Base-by-base conservation (phyloP, 2,113 vertebrate species). In the Oceanodroma tethys region DNA sequence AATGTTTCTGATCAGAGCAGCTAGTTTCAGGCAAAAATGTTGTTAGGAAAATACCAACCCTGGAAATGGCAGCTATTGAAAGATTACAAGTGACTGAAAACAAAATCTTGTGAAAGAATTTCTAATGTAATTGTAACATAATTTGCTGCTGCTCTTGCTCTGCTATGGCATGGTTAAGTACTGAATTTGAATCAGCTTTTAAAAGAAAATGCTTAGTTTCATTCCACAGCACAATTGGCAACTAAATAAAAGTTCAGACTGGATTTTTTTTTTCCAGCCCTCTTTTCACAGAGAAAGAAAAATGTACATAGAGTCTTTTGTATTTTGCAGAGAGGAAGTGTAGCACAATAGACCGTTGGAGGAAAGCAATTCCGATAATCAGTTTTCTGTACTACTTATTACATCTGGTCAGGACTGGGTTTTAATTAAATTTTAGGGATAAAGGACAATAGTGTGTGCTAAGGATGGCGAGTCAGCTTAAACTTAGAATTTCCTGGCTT, bases 351-450 rank as follows among this genome's bases (percentile, higher is more conserved):
- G 97, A 26, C 75, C 0, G 47, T 90, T 53, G 26, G 97, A 94
- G 98, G 91, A 88, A 96, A 98, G 96, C 97, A 98, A 98, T 98
- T 98, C 96, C 79, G 90, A 94, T 97, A 97, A 96, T 96, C 96
- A 97, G 92, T 98, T 98, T 98, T 98, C 97, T 98, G 90, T 97
- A 97, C 94, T 95, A 83, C 98, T 98, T 98, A 90, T 87, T 96
- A 93, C 93, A 96, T 92, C 97, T 97, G 94, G 89, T 97, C 95
- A 96, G 96, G 97, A 88, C 87, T 97, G 84, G 90, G 92, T 90
- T 98, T 98, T 98, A 98, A 98, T 98, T 98, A 98, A 98, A 98
- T 98, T 98, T 98, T 95, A 52, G 86, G 92, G 93, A 97, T 97
- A 97, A 95, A 97, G 97, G 93, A 98, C 98, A 98, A 98, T 98